phyloP scores from a whole-genome alignment of 2,797 vertebrate species.

The Melanogrammus aeglefinus region DNA sequence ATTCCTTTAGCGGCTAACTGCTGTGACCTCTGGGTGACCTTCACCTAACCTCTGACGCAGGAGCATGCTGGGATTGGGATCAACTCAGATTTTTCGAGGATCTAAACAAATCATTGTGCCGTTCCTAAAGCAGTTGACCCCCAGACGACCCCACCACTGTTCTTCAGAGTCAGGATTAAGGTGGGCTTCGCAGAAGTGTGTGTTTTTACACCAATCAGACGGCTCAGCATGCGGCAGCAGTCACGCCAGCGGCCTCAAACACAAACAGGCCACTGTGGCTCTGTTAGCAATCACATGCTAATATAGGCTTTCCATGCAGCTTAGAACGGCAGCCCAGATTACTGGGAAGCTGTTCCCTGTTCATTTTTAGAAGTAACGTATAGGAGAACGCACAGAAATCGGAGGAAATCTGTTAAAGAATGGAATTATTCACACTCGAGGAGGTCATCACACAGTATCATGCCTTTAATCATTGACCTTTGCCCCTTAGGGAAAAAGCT shows the following conservation, averaged over 20 bases:
- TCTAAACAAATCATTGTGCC: not conserved
- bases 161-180: conserved; percentile 6
- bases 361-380: conserved; percentile 21
- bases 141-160: conserved; percentile 2
- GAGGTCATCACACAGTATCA: conserved; percentile 12
- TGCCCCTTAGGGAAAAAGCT: not conserved
- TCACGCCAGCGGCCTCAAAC: conserved; percentile 44
- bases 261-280: conserved; percentile 51
- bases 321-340: conserved; percentile 46
- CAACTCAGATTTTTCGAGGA: conserved; percentile 29
- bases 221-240: conserved; percentile 24
- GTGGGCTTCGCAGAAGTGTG: conserved; percentile 1
- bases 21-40: not conserved
- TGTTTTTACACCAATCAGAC: conserved; percentile 8
- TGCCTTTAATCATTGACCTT: conserved; percentile 15
- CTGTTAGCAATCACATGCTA: conserved; percentile 53
- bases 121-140: conserved; percentile 40
- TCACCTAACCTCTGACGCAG: not conserved
- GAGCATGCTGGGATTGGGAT: conserved; percentile 23
- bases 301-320: conserved; percentile 29
- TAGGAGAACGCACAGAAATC: conserved; percentile 19
- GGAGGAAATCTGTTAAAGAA: conserved; percentile 46
- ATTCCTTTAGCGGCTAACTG: not conserved
- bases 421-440: conserved; percentile 25
- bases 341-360: conserved; percentile 35